Base-by-base conservation (phyloP, 2,888 invertebrate species). In the Ditula angustiorana region DNA sequence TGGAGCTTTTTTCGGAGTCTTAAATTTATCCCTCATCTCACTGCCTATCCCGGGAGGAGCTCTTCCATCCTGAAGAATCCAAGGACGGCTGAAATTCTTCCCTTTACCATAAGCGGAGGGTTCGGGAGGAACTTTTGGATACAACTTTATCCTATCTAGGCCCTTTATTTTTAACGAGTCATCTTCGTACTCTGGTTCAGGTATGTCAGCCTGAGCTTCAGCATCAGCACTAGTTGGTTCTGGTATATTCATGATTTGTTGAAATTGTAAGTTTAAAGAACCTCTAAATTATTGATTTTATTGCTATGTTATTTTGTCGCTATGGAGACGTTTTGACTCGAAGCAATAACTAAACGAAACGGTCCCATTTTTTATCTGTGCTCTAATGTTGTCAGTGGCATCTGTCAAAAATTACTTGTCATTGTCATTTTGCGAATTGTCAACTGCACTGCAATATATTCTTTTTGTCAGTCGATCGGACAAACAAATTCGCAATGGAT, bases 21-120 rank as follows among this genome's bases (percentile, higher is more conserved):
- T 75, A 69, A 76, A 92, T 49, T 68, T 75, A 33, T 78, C 82
- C 8, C 84, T 85, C 90, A 90, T 91, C 78, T 88, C 90, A 71
- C 90, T 92, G 2, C 90, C 90, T 62, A 80, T 78, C 4, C 74
- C 79, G 2, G 85, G 85, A 26, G 81, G 77, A 67, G 80, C 78
- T 1, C 90, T 83, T 0, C 91, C 92, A 74, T 92, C 92, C 64
- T 90, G 89, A 50, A 92, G 76, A 55, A 92, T 92, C 92, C 92
- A 92, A 1, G 84, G 80, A 24, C 90, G 82, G 66, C 92, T 92
- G 55, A 75, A 90, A 50, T 84, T 85, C 66, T 86, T 87, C 13
- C 83, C 83, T 78, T 82, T 91, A 0, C 87, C 88, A 71, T 91
- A 90, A 1, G 85, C 78, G 24, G 90, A 87, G 7, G 86, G 84